Evolutionary conservation across 2,888 invertebrate genomes (phyloP), one percentile per base, ranked within the genome.

Genomic region (Synergus umbraculus): DNA sequence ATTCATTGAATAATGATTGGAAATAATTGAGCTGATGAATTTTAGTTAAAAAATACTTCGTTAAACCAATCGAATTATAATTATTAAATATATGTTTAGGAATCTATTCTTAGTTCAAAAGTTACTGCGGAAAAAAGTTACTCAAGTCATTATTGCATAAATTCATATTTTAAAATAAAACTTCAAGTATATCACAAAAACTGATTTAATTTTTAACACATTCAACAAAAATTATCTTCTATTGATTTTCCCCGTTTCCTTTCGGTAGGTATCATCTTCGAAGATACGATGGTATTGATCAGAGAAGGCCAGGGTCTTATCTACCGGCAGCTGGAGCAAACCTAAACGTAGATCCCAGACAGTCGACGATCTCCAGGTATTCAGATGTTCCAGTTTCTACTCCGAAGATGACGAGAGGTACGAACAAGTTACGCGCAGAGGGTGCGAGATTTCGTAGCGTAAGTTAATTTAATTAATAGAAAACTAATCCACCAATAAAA

Each of bases 321-420:
- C 79, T 77, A 58, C 67, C 85, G 41, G 76, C 87, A 1, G 78
- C 80, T 12, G 85, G 84, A 37, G 22, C 81, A 41, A 73, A 73
- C 73, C 41, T 73, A 37, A 37, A n/a, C 29, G 73, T 73, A 54
- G 73, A 73, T 54, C 82, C 84, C 12, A 76, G 81, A 37, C 84
- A 82, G 44, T 83, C 92, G 0, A 92, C 92, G 46, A 86, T 91
- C 67, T 90, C 91, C 12, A 89, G 92, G 64, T 90, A 88, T 81
- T 91, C 91, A 2, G 92, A 93, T 82, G 84, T 88, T 49, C 88
- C 89, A 29, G 80, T 83, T 60, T 84, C 87, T 58, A 80, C 86
- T 15, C 79, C 87, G 7, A 88, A 81, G 80, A 82, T 79, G 54
- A 78, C 79, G 37, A 83, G 84, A 88, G 87, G 87, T 88, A 84